Conservation (phyloP, 2,888 invertebrate species). For the Lycocerus yunnanus region DNA sequence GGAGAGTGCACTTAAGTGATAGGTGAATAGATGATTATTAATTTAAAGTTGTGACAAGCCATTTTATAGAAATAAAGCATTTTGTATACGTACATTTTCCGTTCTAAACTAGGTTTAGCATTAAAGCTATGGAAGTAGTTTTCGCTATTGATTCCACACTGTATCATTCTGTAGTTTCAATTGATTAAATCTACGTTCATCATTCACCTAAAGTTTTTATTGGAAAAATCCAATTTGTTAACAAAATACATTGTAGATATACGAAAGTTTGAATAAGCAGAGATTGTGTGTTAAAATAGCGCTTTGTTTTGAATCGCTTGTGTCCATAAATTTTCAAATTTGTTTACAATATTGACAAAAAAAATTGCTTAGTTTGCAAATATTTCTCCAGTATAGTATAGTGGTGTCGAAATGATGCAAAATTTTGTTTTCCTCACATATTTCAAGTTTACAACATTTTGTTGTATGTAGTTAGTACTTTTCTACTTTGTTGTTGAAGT, state of each 20-base stretch:
- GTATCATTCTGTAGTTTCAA: background rate
- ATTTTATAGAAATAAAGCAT: no score
- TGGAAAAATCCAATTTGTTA: background rate
- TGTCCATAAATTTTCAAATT: background rate
- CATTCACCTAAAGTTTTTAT: background rate
- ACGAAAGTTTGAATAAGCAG: background rate
- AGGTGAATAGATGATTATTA: no score
- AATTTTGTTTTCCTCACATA: background rate
- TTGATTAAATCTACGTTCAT: background rate
- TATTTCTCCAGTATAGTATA: background rate
- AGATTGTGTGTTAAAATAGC: background rate
- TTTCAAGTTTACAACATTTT: background rate
- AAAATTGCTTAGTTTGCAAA: background rate
- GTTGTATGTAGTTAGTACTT: background rate
- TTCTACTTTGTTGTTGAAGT: no score
- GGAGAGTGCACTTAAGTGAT: no score
- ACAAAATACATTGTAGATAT: background rate
- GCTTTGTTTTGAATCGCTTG: background rate
- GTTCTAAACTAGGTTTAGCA: no score
- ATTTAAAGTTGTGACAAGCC: no score
- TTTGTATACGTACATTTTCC: no score
- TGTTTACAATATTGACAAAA: background rate
- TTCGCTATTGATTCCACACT: background rate
- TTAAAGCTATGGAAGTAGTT: background rate
- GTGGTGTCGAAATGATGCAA: background rate